A percentile compares a stretch with the other conserved stretches of the same genome.
phyloP scores from a whole-genome alignment of 1,140 invertebrate genomes.

The Neuroterus valhalla region DNA sequence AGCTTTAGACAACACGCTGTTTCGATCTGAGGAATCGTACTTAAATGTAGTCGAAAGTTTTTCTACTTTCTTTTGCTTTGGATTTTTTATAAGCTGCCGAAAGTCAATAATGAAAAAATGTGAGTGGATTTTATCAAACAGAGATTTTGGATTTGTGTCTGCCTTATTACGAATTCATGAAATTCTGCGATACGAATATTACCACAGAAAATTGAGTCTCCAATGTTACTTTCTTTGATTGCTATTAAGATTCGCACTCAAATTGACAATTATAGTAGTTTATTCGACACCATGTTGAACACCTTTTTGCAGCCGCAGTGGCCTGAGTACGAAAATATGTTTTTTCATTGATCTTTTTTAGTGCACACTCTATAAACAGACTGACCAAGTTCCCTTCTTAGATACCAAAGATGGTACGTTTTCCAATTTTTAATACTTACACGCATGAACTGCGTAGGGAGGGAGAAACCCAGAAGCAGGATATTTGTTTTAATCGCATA shows the following conservation, averaged over 20 bases:
- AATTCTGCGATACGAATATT: conserved; percentile 5
- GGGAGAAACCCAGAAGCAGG: neutral
- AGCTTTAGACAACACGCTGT: conserved; percentile 14
- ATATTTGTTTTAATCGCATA: neutral
- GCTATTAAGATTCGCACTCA: neutral
- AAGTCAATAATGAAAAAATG: conserved; percentile 8
- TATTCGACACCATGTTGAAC: neutral
- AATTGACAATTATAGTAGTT: neutral
- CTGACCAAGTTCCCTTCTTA: conserved; percentile 1
- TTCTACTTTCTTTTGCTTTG: neutral
- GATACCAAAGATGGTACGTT: neutral
- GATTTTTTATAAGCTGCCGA: neutral
- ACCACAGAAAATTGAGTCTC: neutral
- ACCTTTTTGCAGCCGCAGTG: neutral
- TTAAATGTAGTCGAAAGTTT: neutral
- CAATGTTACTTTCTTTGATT: neutral
- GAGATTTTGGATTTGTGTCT: neutral
- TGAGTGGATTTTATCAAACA: conserved; percentile 19
- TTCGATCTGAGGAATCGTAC: neutral
- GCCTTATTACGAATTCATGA: conserved; percentile 13
- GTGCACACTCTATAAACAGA: conserved; percentile 4
- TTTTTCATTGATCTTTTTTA: neutral
- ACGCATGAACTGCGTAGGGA: neutral
- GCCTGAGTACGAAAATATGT: neutral
- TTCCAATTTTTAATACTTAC: conserved; percentile 13